Percentiles rank a stretch among this genome's conserved stretches.
These are phyloP conservation scores for Zosterops borbonicus DNA, from an alignment of 2,113 vertebrate genomes.

Conservation along the genomic window DNA sequence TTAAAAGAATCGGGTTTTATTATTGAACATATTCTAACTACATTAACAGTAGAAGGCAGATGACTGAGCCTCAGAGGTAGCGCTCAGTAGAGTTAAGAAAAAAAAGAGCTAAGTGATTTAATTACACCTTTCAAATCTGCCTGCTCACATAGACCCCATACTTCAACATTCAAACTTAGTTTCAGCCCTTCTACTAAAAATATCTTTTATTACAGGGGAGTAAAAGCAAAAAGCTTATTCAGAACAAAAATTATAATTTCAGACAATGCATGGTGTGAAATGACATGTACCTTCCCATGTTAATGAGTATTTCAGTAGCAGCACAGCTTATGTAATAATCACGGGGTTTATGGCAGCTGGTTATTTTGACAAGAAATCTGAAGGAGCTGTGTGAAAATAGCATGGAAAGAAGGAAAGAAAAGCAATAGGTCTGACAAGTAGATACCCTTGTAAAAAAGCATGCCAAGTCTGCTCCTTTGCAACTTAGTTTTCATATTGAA, in stretches of 20 bases:
- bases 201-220: constrained; percentile 57
- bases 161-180: constrained; percentile 33
- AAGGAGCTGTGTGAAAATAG: constrained; percentile 52
- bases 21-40: not conserved
- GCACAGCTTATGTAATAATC: constrained; percentile 46
- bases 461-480: not conserved
- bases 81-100: not conserved
- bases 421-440: constrained; percentile 36
- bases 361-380: constrained; percentile 61
- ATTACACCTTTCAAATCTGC: constrained; percentile 61
- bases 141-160: constrained; percentile 2
- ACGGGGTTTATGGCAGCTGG: constrained; percentile 55
- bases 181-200: constrained; percentile 59
- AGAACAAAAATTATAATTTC: constrained; percentile 59
- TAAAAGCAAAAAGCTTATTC: constrained; percentile 53
- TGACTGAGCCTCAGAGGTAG: not conserved
- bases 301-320: constrained; percentile 65
- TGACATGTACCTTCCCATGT: constrained; percentile 61
- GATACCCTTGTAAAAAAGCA: not conserved
- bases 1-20: constrained; percentile 14
- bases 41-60: not conserved
- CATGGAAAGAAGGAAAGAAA: constrained; percentile 30
- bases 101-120: constrained; percentile 36
- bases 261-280: constrained; percentile 59
- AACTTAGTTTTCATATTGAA: not conserved